Conservation (phyloP, 1,140 invertebrate genomes). For the Meloidogyne exigua region DNA sequence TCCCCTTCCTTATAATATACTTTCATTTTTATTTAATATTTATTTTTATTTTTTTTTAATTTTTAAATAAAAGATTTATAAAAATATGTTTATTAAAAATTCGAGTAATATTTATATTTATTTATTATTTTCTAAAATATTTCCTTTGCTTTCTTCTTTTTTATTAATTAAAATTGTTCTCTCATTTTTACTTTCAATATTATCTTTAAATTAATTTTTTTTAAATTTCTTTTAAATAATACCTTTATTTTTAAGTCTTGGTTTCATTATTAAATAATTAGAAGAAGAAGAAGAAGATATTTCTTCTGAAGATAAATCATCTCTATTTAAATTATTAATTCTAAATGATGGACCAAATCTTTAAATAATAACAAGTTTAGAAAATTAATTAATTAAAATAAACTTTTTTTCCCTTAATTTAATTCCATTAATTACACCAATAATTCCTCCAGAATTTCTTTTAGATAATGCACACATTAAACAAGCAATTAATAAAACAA, state of each 20-base stretch:
- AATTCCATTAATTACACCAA: not conserved
- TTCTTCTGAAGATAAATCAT: slow-evolving; percentile 4
- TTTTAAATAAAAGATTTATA: too few species aligned
- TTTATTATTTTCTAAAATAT: too few species aligned
- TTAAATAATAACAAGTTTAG: not conserved
- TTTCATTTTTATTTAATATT: too few species aligned
- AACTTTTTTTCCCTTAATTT: not conserved
- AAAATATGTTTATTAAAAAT: too few species aligned
- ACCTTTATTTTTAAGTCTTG: not conserved
- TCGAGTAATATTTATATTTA: too few species aligned
- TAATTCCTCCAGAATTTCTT: not conserved
- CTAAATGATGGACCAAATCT: not conserved
- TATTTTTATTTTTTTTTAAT: too few species aligned
- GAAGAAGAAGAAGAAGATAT: not conserved
- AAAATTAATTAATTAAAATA: too few species aligned
- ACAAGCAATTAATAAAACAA: slow-evolving; percentile 37
- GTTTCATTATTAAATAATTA: not conserved
- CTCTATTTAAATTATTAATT: slow-evolving; percentile 1
- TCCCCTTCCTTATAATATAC: too few species aligned
- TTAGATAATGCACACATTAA: slow-evolving; percentile 47
- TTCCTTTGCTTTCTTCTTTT: too few species aligned
- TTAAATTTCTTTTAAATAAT: not conserved
- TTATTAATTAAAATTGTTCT: not conserved
- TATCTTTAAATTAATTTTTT: not conserved
- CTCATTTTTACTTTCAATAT: not conserved